Percentiles rank a stretch among this genome's conserved stretches.
phyloP scores from a whole-genome alignment of 92 coral and sea anemone species.

The Epizoanthus rinbou region DNA sequence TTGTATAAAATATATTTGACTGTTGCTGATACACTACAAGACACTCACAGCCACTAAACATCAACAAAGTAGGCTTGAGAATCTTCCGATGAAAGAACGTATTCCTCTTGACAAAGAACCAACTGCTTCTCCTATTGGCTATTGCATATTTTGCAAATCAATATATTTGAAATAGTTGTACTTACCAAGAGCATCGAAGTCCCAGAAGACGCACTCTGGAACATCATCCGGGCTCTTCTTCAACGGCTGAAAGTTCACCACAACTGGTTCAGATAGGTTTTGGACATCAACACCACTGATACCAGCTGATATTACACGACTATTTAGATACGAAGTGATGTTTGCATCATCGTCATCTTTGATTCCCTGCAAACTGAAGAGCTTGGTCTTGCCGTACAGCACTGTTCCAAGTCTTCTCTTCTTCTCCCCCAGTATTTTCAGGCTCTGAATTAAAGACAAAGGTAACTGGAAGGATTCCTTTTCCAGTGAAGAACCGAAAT shows the following conservation, averaged over 20 bases:
- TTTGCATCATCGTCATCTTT: neutral
- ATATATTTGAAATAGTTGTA: neutral
- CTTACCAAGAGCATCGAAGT: constrained; percentile 43
- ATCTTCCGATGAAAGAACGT: too few relatives aligned
- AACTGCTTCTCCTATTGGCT: neutral
- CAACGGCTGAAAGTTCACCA: neutral
- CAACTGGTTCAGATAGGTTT: constrained; percentile 26
- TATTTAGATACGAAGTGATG: constrained; percentile 4
- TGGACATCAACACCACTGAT: neutral
- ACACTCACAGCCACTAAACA: too few relatives aligned
- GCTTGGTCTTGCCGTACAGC: constrained; percentile 9
- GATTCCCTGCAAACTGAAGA: neutral
- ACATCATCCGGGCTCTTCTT: neutral
- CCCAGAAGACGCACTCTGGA: constrained; percentile 55
- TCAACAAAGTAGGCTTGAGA: too few relatives aligned
- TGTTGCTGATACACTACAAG: too few relatives aligned
- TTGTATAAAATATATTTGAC: too few relatives aligned
- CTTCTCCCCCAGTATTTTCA: neutral
- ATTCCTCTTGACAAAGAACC: neutral
- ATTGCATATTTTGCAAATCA: neutral
- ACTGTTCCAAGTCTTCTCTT: constrained; percentile 30
- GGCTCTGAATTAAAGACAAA: neutral
- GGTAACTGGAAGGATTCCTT: constrained; percentile 25
- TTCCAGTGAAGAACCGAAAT: neutral
- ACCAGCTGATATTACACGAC: constrained; percentile 34